Evolutionary conservation across 2,888 invertebrate species (phyloP).

Genomic region (Drosophila yooni): DNA sequence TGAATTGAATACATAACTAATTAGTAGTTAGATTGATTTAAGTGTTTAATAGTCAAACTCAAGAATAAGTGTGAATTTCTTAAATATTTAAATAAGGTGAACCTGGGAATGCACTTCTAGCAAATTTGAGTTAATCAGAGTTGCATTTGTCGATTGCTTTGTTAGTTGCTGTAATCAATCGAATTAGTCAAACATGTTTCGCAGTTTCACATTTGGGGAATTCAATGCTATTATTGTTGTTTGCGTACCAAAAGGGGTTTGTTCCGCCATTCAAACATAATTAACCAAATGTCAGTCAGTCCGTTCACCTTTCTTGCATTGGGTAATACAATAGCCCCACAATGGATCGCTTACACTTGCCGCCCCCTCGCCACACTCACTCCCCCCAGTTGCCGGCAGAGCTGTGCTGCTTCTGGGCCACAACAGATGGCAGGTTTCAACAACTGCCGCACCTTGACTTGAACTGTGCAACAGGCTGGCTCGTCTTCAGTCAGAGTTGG

Average conservation of each 20-base stretch:
- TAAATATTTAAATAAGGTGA: neutral
- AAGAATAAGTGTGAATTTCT: neutral
- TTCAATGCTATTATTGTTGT: conserved; percentile 15
- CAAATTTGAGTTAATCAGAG: neutral
- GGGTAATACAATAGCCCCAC: conserved; percentile 41
- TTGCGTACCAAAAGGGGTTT: conserved; percentile 40
- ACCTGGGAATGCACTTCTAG: too few relatives aligned
- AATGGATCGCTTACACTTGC: neutral
- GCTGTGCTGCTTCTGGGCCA: conserved; percentile 10
- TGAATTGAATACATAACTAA: neutral
- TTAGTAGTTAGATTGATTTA: neutral
- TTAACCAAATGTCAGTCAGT: conserved; percentile 74
- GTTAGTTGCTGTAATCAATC: neutral
- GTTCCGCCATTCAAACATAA: conserved; percentile 72
- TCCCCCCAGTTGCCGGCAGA: neutral
- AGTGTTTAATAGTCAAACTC: neutral
- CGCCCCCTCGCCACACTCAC: neutral
- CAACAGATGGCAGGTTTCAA: conserved; percentile 50
- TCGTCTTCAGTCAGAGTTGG: neutral
- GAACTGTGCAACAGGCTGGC: conserved; percentile 7
- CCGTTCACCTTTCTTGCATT: conserved; percentile 60
- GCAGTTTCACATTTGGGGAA: neutral
- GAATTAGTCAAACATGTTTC: conserved; percentile 9
- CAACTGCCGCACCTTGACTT: conserved; percentile 51
- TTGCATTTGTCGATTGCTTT: neutral